Base-by-base conservation (phyloP, 2,113 vertebrate species). In the Microcebus lehilahytsara region DNA sequence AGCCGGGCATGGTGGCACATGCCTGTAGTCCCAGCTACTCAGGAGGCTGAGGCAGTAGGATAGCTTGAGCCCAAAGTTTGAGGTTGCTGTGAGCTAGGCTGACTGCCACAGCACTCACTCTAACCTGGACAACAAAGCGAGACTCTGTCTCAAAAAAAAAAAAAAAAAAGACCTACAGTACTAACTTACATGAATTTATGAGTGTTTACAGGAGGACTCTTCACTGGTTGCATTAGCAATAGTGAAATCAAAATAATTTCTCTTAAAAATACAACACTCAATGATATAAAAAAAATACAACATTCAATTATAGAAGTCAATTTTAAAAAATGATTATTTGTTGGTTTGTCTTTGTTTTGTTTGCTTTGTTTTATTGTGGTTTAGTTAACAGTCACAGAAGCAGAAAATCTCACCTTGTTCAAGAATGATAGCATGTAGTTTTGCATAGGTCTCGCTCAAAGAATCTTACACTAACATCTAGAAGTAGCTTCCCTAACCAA, bases 191-290 rank as follows among this genome's bases (percentile, higher is more conserved):
- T 71, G 66, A 95, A 42, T 78, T 83, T 78, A 72, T 16, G 56
- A 69, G 30, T 16, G 8, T 46, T 7, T 32, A 9, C 14, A 81
- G 12, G 62, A 96, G 7, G 40, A 12, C 7, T 16, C 30, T 34
- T 74, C 60, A 46, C 27, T 37, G 62, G 42, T 62, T 79, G 32
- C 23, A 80, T 1, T 71, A 84, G 34, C 34, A 75, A 84, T 32
- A 42, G 83, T 77, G 91, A 94, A 90, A 75, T 92, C 34, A 91
- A 62, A 30, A 42, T 62, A 60, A 3, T 80, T 56, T 71, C 32
- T 95, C 69, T 89, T 88, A 32, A 88, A 88, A 96, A 85, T 49
- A n/a, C 30, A 91, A 66, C 30, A 85, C 89, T 85, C 74, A 69
- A 93, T 92, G 42, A 46, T 8, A 46, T 46, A 46, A 46, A 46